Base-by-base conservation (phyloP, 2,113 vertebrate genomes). In the Pomatorhinus ruficollis region DNA sequence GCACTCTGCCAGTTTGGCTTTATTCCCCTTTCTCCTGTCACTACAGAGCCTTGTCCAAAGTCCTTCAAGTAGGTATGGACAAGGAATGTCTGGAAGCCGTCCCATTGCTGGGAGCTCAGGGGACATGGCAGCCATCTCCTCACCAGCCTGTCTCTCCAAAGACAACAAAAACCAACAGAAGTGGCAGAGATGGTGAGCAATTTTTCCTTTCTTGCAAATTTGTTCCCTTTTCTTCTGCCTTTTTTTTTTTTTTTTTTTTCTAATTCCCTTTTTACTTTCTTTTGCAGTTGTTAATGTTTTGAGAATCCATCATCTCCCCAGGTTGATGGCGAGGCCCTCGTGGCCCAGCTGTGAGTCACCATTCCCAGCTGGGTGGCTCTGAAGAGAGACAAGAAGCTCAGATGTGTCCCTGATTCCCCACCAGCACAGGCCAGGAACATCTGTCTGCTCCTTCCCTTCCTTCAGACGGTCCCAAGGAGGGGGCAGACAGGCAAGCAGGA, bases 401-500 rank as follows among this genome's bases (percentile, higher is more conserved):
- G 72, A 75, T 95, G 59, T 77, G 75, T 54, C 64, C 81, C 49
- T 61, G 68, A 53, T 85, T 77, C 53, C 81, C 75, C 49, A 87
- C 39, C 42, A 82, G 77, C 72, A 18, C 8, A 2, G 89, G 88
- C 89, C 85, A 93, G 91, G 70, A 96, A 93, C 93, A 92, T 93
- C 77, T 92, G 88, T 90, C 86, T 93, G 89, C 89, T 93, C 80
- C 86, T 93, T 93, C 68, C 68, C n/a, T 80, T 77, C 86, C 78
- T 83, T 80, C 89, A 90, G 78, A 87, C 6, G 0, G 31, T 92
- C 77, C 83, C 5, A 6, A 94, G 63, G 83, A 96, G 81, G 47
- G 77, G 75, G 78, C 59, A 94, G 28, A 53, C 35, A 92, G 80
- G 89, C 82, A 89, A 96, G 66, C 2, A 95, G 76, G 70, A 91